These are phyloP conservation scores for Craniophora ligustri DNA, from an alignment of 2,888 invertebrate genomes.

Conservation along the genomic window DNA sequence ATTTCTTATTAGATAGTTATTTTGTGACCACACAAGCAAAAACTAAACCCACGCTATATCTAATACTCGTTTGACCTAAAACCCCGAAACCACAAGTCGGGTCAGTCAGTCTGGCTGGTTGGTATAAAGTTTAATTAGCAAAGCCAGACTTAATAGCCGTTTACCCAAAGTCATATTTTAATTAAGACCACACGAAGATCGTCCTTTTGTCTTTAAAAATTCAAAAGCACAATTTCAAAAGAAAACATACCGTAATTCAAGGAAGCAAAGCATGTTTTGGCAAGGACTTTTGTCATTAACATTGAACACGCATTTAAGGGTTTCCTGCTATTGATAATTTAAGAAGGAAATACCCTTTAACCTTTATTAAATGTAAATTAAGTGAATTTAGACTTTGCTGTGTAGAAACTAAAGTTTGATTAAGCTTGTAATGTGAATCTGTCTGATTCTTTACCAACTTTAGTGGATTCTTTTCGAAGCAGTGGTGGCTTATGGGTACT, in stretches of 20 bases:
- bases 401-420: neutral
- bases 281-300: conserved; percentile 16
- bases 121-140: neutral
- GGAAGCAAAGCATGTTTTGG: conserved; percentile 1
- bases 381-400: conserved; percentile 5
- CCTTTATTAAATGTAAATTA: conserved; percentile 3
- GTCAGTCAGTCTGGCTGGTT: neutral
- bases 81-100: neutral
- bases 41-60: no score
- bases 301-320: conserved; percentile 54
- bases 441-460: neutral
- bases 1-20: no score
- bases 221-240: neutral
- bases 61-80: no score
- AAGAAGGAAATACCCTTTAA: conserved; percentile 59
- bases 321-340: conserved; percentile 66
- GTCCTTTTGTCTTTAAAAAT: conserved; percentile 14
- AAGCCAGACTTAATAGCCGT: neutral
- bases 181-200: conserved; percentile 16
- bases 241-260: neutral
- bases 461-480: no score
- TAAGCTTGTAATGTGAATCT: neutral
- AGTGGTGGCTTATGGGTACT: no score
- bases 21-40: no score
- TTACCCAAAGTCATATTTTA: conserved; percentile 18